Evolutionary conservation across 2,797 vertebrate genomes (phyloP), one percentile per base, ranked within the genome.

Genomic region (Ataeniobius toweri): DNA sequence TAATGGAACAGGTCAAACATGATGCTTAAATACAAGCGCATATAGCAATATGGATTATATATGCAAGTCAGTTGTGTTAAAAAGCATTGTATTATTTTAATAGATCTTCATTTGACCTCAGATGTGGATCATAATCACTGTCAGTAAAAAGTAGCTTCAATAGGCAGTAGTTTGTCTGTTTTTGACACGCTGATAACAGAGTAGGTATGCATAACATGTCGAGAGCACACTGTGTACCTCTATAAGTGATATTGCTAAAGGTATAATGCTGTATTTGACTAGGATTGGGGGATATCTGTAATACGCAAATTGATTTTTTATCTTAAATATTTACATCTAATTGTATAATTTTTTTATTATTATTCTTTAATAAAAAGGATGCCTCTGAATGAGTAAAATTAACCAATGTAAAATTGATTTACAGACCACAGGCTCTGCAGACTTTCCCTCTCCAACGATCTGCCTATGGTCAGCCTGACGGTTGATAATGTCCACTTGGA

Each of bases 401-500:
- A 18, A 51, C 75, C 51, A 75, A 22, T 53, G 12, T 76, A n/a
- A 81, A 39, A 56, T 14, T 80, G 41, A 56, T 80, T 50, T 44
- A 24, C 89, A 94, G 93, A 93, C n/a, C 74, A 73, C 80, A 80
- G 85, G 61, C 79, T 96, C 70, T 80, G 80, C 70, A 85, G 89
- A 86, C 89, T 97, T 71, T 94, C 91, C 53, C 82, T 96, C 78
- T 94, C 85, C 0, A 94, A 96, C 36, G 96, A 95, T 10, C 91
- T 93, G 20, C 95, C 96, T 3, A 85, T 96, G 76, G 90, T 99
- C 85, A 98, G 94, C 85, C 90, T 99, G 92, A 97, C 96, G 0
- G 97, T 99, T 73, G 98, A 99, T 88, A 99, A 99, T 12, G 95
- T 96, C 78, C 95, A 97, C 75, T 89, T 98, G 93, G 98, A 99